Conservation (phyloP, 2,888 invertebrate species). For the Mellilla xanthometata region DNA sequence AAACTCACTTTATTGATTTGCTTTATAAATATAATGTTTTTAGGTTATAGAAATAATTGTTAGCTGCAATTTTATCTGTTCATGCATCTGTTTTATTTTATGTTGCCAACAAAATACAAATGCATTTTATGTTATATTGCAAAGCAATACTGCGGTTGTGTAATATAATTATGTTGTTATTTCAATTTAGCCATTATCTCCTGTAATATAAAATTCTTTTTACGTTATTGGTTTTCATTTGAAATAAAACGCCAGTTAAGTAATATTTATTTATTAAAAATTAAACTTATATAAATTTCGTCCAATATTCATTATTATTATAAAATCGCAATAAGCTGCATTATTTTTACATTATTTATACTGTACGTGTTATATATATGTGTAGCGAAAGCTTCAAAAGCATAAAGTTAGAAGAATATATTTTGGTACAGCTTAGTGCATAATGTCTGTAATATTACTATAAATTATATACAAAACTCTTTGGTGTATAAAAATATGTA, state of each 20-base stretch:
- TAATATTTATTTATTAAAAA: constrained; percentile 71
- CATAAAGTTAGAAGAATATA: constrained; percentile 63
- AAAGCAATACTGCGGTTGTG: no score
- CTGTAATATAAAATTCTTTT: constrained; percentile 5
- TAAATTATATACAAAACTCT: constrained; percentile 74
- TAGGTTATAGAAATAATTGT: no score
- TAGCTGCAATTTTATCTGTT: no score
- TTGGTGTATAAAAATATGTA: constrained; percentile 74
- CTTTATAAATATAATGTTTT: no score
- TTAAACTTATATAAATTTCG: constrained; percentile 61
- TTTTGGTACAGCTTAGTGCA: constrained; percentile 61
- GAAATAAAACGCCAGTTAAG: constrained; percentile 44
- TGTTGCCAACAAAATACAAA: no score
- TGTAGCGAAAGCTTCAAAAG: constrained; percentile 74
- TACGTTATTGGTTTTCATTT: constrained; percentile 15
- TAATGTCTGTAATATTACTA: constrained; percentile 49
- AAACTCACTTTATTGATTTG: no score
- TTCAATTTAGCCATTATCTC: constrained; percentile 9
- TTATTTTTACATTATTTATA: constrained; percentile 56
- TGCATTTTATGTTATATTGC: no score
- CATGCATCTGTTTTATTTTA: no score
- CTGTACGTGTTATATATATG: constrained; percentile 49
- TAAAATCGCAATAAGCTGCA: constrained; percentile 68
- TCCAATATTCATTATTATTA: constrained; percentile 47
- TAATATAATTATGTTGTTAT: not conserved